Evolutionary conservation across 2,888 invertebrate species (phyloP), one percentile per base, ranked within the genome.

Genomic region (Drosophila borealis): DNA sequence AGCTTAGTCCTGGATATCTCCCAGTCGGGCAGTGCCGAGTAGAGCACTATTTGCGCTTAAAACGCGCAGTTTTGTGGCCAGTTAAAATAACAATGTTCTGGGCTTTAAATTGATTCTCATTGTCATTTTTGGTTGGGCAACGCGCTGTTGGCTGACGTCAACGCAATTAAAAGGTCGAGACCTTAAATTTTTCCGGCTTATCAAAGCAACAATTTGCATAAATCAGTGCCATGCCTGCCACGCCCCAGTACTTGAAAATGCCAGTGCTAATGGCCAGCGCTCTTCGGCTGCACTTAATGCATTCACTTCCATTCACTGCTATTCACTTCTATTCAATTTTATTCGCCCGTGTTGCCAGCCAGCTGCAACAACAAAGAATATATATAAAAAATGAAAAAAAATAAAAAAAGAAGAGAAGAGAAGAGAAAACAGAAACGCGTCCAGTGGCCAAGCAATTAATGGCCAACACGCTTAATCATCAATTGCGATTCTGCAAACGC

Each of bases 191-290:
- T 45, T 50, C 39, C 33, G 36, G 36, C 39, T 70, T 71, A 61
- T 65, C 61, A 44, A 42, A 50, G 54, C 29, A 63, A 45, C 63
- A 73, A 73, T 75, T 81, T 87, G 56, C 87, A 81, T 87, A 87
- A 81, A 84, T 81, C 81, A 81, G 63, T 70, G 70, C 44, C 74
- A 67, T 61, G 56, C 71, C 59, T 59, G 69, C 36, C 57, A 59
- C 54, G 49, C 53, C 54, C 55, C 54, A 25, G 42, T 34, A 73
- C 54, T 37, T 54, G 25, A 48, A 57, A 36, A 39, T 45, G 17
- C 34, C 33, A 10, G 25, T 44, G 42, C 49, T 42, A 45, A 48
- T 66, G 72, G 51, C 13, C 39, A 41, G 48, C 25, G 57, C 54
- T 57, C 60, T 50, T 73, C 69, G 57, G 45, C 21, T 51, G 50